These are phyloP conservation scores for Salticus scenicus DNA, from an alignment of 2,888 invertebrate genomes.

Conservation along the genomic window DNA sequence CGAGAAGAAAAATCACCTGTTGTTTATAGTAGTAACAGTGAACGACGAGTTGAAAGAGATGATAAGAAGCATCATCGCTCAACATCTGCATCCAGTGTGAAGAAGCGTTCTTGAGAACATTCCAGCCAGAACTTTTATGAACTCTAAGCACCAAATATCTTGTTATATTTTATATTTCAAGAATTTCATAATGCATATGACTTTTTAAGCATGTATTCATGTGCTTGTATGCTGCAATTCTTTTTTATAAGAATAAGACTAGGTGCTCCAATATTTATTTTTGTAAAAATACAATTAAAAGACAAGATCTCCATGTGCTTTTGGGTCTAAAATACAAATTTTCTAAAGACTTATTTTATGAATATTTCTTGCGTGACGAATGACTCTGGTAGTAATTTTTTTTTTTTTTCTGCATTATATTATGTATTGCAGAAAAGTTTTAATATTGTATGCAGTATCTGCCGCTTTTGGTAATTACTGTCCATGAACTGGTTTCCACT, in stretches of 20 bases:
- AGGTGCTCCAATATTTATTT: slow-evolving; percentile 39
- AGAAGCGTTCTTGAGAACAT: slow-evolving; percentile 54
- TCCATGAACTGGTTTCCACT: too few species aligned
- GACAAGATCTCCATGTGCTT: not conserved
- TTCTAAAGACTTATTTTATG: too few species aligned
- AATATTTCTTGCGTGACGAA: too few species aligned
- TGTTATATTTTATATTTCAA: slow-evolving; percentile 46
- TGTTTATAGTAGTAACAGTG: slow-evolving; percentile 18
- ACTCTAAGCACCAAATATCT: slow-evolving; percentile 5
- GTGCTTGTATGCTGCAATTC: slow-evolving; percentile 1
- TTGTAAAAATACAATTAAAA: slow-evolving; percentile 27
- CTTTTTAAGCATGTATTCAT: not conserved
- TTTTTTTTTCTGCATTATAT: too few species aligned
- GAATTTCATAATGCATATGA: slow-evolving; percentile 21
- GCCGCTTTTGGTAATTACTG: too few species aligned
- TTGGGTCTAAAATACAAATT: not conserved
- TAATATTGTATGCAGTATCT: too few species aligned
- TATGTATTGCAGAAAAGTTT: too few species aligned
- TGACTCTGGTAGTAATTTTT: too few species aligned
- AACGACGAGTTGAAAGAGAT: slow-evolving; percentile 30
- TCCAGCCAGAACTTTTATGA: slow-evolving; percentile 6
- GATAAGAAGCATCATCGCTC: slow-evolving; percentile 59
- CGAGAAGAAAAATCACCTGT: slow-evolving; percentile 60
- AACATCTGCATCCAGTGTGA: slow-evolving; percentile 38
- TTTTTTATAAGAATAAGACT: slow-evolving; percentile 9